Evolutionary conservation across 2,888 invertebrate genomes (phyloP), one percentile per base, ranked within the genome.

Genomic region (Protophormia terraenovae): DNA sequence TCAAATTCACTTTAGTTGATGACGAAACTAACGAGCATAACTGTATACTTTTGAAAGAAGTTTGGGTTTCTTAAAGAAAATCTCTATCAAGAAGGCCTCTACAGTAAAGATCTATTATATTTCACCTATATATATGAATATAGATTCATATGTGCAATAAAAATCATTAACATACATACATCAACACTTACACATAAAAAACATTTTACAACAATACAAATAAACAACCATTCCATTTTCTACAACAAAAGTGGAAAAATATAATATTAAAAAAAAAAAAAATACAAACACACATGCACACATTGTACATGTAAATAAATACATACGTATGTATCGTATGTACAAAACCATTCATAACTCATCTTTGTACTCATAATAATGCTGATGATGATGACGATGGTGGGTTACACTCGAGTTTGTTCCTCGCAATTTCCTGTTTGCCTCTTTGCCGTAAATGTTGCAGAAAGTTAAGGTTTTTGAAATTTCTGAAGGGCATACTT

Each of bases 381-480:
- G 81, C 62, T 76, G 76, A 67, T 79, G 79, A 53, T 79, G 78
- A 55, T 45, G 73, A 72, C 35, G 79, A 75, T 77, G 84, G 62
- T 80, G 79, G 84, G 84, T 73, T 82, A 78, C 58, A 80, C 77
- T 85, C 83, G 55, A 83, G 85, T 86, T 87, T 83, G 80, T 87
- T 87, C 87, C 87, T 87, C 82, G 87, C 87, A 87, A 87, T 85
- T 87, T 87, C 87, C 87, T 87, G 87, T 86, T 86, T 87, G 82
- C 86, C 82, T 76, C 84, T 81, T 76, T 82, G 69, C 73, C 76
- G 80, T 84, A 84, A 84, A 84, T 80, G 84, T 79, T 81, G 80
- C 83, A 84, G 82, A 75, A 82, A 79, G 84, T 84, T 81, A 78
- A 81, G 79, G 79, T 84, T 86, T 85, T 82, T 75, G 62, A 82